Conservation (phyloP, 2,888 invertebrate genomes). For the Latrodectus elegans region DNA sequence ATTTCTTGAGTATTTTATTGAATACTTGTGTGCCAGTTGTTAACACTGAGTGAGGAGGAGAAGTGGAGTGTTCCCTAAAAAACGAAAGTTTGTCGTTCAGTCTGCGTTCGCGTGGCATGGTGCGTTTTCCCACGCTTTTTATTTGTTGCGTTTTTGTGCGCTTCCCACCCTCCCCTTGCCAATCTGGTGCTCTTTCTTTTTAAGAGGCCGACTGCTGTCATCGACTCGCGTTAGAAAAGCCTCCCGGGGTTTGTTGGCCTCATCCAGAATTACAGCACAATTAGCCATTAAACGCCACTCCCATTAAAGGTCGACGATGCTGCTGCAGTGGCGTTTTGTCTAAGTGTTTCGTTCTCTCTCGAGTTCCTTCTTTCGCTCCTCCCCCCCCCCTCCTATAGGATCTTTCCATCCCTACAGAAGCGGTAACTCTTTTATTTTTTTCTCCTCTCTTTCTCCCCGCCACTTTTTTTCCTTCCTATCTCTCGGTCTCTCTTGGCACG, state of each 20-base stretch:
- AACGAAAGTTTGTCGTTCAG: constrained; percentile 27
- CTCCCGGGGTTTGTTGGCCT: constrained; percentile 64
- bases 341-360: constrained; percentile 59
- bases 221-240: constrained; percentile 62
- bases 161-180: constrained; percentile 23
- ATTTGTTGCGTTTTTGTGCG: constrained; percentile 10
- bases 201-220: constrained; percentile 63
- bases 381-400: constrained; percentile 9
- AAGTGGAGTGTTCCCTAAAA: no score
- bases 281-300: constrained; percentile 68
- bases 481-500: constrained; percentile 57
- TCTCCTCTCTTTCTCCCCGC: constrained; percentile 6
- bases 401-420: constrained; percentile 33
- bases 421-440: background rate
- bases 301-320: constrained; percentile 55
- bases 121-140: constrained; percentile 49
- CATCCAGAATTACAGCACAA: constrained; percentile 68
- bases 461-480: constrained; percentile 19
- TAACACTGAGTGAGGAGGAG: no score
- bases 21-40: no score
- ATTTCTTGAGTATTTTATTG: no score
- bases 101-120: constrained; percentile 49
- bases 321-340: constrained; percentile 50
- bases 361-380: background rate
- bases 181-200: constrained; percentile 51